Evolutionary conservation across 2,797 vertebrate genomes (phyloP).

Genomic region (Malurus leucopterus): DNA sequence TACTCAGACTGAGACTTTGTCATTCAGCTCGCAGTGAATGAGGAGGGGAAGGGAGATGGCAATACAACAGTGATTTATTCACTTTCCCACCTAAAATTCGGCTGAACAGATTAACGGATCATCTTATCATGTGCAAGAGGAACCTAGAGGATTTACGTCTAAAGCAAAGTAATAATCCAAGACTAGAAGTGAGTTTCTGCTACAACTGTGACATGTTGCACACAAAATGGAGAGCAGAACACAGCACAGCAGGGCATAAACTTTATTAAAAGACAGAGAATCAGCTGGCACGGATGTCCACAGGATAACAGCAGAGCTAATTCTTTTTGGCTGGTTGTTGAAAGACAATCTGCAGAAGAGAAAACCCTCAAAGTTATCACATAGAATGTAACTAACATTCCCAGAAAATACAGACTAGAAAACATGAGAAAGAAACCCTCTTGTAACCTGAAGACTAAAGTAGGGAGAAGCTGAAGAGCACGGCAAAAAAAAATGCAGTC

Average conservation of each 20-base stretch:
- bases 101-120: not conserved
- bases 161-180: not conserved
- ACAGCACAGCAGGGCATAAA: not conserved
- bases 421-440: not conserved
- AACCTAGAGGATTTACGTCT: not conserved
- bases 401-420: not conserved
- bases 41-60: not conserved
- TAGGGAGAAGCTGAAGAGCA: not conserved
- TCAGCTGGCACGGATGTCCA: not conserved
- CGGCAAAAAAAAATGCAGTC: not conserved
- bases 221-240: not conserved
- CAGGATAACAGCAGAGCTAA: not conserved
- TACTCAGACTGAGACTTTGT: not conserved
- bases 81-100: not conserved
- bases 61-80: not conserved
- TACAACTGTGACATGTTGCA: accelerated
- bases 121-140: not conserved
- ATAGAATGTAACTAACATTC: not conserved
- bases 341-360: not conserved
- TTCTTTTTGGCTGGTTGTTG: not conserved
- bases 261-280: not conserved
- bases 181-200: not conserved
- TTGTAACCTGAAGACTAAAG: not conserved
- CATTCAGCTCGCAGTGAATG: not conserved
- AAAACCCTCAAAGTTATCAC: not conserved